These are phyloP conservation scores for Hydroisotoma schaefferi DNA, from an alignment of 2,888 invertebrate genomes.

Conservation along the genomic window DNA sequence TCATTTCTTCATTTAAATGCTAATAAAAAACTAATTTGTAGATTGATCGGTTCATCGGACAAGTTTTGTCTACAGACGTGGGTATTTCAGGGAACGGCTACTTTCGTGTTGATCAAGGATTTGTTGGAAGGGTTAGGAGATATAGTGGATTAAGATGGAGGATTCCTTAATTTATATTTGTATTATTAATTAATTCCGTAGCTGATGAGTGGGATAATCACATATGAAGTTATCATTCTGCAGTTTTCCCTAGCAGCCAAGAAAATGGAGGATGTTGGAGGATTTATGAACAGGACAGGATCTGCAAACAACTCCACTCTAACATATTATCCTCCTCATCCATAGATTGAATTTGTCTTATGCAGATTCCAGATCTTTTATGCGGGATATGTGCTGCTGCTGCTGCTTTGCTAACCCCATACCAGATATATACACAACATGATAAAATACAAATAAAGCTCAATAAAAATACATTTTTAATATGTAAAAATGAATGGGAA, in stretches of 20 bases:
- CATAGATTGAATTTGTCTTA: too few species aligned
- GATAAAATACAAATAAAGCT: too few species aligned
- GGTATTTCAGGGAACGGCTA: conserved; percentile 29
- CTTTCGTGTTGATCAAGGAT: conserved; percentile 25
- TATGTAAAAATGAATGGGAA: too few species aligned
- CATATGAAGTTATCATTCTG: conserved; percentile 27
- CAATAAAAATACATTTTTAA: too few species aligned
- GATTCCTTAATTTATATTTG: not conserved
- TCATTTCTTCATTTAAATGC: not conserved
- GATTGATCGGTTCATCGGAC: conserved; percentile 24
- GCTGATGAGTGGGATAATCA: conserved; percentile 24
- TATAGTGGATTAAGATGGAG: too few species aligned
- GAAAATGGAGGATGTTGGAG: not conserved
- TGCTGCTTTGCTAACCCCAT: too few species aligned
- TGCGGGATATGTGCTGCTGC: too few species aligned
- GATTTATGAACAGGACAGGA: not conserved
- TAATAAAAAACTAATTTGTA: conserved; percentile 8
- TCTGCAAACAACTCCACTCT: too few species aligned
- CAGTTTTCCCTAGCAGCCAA: conserved; percentile 20
- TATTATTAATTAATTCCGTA: not conserved
- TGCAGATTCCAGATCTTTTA: too few species aligned
- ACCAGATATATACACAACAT: too few species aligned
- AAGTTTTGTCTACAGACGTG: conserved; percentile 22
- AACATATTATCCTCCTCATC: too few species aligned
- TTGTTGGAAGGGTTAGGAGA: conserved; percentile 27